Evolutionary conservation across 2,888 invertebrate genomes (phyloP), one percentile per base, ranked within the genome.

Genomic region (Lithophane socia): DNA sequence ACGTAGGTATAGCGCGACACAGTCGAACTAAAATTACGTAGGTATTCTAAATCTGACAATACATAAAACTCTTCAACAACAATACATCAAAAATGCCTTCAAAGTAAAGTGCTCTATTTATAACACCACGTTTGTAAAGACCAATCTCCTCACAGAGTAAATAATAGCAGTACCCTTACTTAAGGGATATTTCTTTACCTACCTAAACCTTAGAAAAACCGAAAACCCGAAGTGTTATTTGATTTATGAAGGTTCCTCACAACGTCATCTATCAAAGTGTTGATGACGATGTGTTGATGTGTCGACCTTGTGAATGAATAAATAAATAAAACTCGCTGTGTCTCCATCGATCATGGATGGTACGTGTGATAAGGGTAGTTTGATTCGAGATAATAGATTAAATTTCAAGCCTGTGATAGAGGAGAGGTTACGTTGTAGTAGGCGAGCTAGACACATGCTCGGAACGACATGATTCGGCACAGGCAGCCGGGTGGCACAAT

Each of bases 211-310:
- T 44, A 75, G 37, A 79, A 86, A 80, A 80, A 73, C 66, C 10
- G 29, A 18, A 52, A 18, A 18, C n/a, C 52, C 8, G 64, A 73
- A 65, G 49, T 54, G 42, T 24, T 61, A 3, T 70, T 63, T 65
- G 73, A 83, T 83, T 79, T 84, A 86, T 88, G 85, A 67, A 84
- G 75, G 70, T 64, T 69, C 21, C n/a, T 54, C 60, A 60, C 47
- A 37, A 71, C 75, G 74, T 79, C 85, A 82, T 86, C 85, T 77
- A 86, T 86, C 88, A 86, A 70, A 70, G 16, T 24, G 74, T 73
- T 60, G 74, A 80, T 84, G 88, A 88, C 84, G 74, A 86, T 73
- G 81, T 86, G 80, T 77, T 83, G 68, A 81, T 79, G 70, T 77
- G 77, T 73, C 68, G 67, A 60, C 68, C 60, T 61, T 64, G 68